Evolutionary conservation across 1,140 invertebrate genomes (phyloP), one percentile per base, ranked within the genome.

Genomic region (Nebria ingens): DNA sequence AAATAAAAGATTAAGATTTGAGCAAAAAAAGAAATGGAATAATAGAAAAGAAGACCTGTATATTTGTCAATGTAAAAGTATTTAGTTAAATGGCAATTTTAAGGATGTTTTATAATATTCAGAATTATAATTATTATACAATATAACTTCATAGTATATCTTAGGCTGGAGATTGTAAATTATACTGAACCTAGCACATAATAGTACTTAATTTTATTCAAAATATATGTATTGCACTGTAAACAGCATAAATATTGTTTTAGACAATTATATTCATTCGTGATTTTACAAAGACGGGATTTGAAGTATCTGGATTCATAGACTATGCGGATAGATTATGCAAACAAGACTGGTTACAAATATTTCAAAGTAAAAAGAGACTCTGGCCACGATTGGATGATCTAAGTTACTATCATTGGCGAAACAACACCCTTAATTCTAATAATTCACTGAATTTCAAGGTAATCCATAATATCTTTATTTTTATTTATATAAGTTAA

Each of bases 221-320:
- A n/a, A n/a, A n/a, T n/a, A n/a, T n/a, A n/a, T n/a, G n/a, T n/a
- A n/a, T n/a, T n/a, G n/a, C n/a, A n/a, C n/a, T 19, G n/a, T 15
- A 25, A 25, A 56, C n/a, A 17, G 9, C 1, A 38, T 2, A 1
- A 38, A 3, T 56, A 13, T 50, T 56, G 52, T 71, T 68, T 21
- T 69, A 79, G 72, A 84, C 86, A 2, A 83, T 90, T 21, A 83
- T 89, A 56, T 89, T 87, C 63, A 68, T 89, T 2, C 72, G 83
- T 20, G 74, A 80, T 61, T 74, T 73, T 51, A 82, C 80, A 54
- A 76, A 74, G 25, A 70, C 74, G 21, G 81, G 83, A 23, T 80
- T 82, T 59, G 84, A 88, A 66, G 78, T 89, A 40, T 89, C 86
- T 13, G 86, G 81, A 2, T 90, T 87, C 61, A 84, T 91, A 2